Conservation (phyloP, 1,140 invertebrate genomes). For the Tetramorium alpestre region DNA sequence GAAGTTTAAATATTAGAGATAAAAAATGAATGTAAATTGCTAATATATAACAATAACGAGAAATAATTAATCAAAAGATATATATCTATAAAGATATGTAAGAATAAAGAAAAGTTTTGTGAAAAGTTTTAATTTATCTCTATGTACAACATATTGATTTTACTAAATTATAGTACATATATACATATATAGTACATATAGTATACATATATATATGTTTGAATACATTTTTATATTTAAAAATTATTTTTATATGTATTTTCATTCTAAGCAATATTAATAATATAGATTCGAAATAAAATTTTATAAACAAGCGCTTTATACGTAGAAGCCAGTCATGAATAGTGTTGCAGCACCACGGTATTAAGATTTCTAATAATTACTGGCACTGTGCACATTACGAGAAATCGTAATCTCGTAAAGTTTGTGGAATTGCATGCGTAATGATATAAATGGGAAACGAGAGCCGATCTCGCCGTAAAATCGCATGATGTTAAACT, state of each 20-base stretch:
- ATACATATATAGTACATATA: background rate
- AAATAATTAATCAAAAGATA: background rate
- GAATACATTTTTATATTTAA: background rate
- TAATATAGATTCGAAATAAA: background rate
- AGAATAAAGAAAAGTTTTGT: background rate
- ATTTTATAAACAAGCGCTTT: background rate
- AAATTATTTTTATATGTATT: background rate
- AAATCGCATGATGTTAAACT: constrained; percentile 34
- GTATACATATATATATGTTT: background rate
- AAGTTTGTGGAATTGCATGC: constrained; percentile 29
- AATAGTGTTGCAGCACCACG: background rate
- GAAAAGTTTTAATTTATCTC: background rate
- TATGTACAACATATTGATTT: background rate
- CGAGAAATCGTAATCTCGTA: constrained; percentile 27
- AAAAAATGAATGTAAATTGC: background rate
- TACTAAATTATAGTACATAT: background rate
- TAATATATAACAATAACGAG: background rate
- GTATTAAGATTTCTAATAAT: constrained; percentile 17
- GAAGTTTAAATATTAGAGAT: background rate
- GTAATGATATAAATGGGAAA: constrained; percentile 41
- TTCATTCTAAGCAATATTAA: background rate
- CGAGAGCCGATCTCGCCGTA: background rate
- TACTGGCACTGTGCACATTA: constrained; percentile 17
- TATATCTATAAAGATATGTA: background rate
- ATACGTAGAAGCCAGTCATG: background rate